A percentile compares a stretch with the other conserved stretches of the same genome.
These are phyloP conservation scores for Onychomys leucogaster DNA, from an alignment of 2,797 vertebrate genomes.

Conservation along the genomic window DNA sequence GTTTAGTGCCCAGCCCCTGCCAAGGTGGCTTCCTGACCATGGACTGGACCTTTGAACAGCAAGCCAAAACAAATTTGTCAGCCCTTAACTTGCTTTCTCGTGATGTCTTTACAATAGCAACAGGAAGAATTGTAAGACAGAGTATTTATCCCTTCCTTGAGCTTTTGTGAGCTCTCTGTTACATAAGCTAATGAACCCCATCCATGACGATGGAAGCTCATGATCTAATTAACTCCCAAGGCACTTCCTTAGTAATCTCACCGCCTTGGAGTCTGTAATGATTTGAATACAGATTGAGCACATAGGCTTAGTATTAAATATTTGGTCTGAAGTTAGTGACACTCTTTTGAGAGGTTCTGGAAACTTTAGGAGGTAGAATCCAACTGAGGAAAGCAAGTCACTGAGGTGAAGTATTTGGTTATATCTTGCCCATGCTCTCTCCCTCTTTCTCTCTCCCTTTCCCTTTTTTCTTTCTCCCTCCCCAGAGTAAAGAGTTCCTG, in stretches of 20 bases:
- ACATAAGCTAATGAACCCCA: background rate
- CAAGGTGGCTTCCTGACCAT: background rate
- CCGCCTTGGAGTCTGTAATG: background rate
- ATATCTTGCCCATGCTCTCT: background rate
- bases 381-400: background rate
- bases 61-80: background rate
- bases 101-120: background rate
- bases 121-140: background rate
- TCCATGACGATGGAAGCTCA: background rate
- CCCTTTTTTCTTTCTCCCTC: no score
- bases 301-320: background rate
- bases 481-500: background rate
- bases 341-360: background rate
- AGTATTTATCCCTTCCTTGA: background rate
- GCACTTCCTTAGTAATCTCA: background rate
- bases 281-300: background rate
- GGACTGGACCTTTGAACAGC: background rate
- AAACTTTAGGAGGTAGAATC: background rate
- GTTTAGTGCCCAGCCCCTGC: accelerated
- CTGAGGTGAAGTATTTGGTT: background rate
- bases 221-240: background rate
- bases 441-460: background rate
- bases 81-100: background rate
- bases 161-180: background rate
- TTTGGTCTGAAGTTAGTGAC: background rate